These are phyloP conservation scores for Xerus rutilus DNA, from an alignment of 2,797 vertebrate species.

Conservation along the genomic window DNA sequence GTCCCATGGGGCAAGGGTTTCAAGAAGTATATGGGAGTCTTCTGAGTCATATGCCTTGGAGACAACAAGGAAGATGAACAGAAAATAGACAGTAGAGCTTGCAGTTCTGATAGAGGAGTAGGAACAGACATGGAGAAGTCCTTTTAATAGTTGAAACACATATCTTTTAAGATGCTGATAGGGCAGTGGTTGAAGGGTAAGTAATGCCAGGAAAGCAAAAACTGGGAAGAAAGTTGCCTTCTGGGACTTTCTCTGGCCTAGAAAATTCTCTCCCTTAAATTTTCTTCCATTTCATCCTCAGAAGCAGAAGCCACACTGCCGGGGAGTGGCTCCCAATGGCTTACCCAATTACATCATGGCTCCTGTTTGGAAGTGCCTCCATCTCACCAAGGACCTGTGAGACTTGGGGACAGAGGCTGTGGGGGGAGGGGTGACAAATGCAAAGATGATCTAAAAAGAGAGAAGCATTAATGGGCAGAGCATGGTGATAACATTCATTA, in stretches of 20 bases:
- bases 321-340: conserved; percentile 88
- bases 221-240: background rate
- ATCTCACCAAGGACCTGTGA: conserved; percentile 89
- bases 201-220: conserved; percentile 41
- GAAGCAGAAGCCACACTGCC: conserved; percentile 86
- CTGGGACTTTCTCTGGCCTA: background rate
- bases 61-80: background rate
- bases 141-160: background rate
- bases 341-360: conserved; percentile 90
- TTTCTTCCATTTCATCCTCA: conserved; percentile 75
- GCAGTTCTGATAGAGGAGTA: background rate
- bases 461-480: background rate
- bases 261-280: conserved; percentile 10
- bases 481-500: background rate
- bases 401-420: conserved; percentile 48
- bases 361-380: conserved; percentile 88
- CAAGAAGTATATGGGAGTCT: background rate
- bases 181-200: background rate
- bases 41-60: background rate
- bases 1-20: background rate
- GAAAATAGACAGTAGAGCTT: background rate
- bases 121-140: background rate
- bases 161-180: conserved; percentile 18
- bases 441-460: background rate
- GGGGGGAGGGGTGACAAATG: background rate